A percentile compares a stretch with the other conserved stretches of the same genome.
phyloP scores from a whole-genome alignment of 2,888 invertebrate species.

The Heteropelma amictum region DNA sequence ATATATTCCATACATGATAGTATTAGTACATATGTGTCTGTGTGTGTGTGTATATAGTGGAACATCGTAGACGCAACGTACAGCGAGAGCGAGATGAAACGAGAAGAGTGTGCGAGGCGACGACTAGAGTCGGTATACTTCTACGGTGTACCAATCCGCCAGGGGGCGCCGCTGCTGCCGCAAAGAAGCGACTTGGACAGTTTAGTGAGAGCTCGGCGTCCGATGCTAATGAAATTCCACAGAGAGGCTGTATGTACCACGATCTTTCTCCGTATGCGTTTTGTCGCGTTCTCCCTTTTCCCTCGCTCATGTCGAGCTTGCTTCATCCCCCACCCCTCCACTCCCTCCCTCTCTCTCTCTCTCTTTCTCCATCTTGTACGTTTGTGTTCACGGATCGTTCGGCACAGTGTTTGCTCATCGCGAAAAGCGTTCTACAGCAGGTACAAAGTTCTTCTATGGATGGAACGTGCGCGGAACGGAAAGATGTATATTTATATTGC shows the following conservation, averaged over 20 bases:
- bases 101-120: neutral
- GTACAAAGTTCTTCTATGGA: constrained; percentile 28
- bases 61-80: no score
- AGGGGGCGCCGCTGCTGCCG: constrained; percentile 47
- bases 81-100: neutral
- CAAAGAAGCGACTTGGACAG: constrained; percentile 70
- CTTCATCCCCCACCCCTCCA: neutral
- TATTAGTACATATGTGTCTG: neutral
- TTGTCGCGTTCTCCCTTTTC: constrained; percentile 32
- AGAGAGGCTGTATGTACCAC: constrained; percentile 46
- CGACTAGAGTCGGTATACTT: neutral
- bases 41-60: neutral
- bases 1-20: neutral
- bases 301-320: constrained; percentile 8
- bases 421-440: constrained; percentile 33
- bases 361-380: constrained; percentile 4
- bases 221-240: constrained; percentile 75
- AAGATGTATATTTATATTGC: neutral
- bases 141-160: constrained; percentile 29
- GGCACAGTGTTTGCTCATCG: constrained; percentile 51
- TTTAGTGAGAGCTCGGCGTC: constrained; percentile 65
- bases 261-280: constrained; percentile 1
- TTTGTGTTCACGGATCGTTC: constrained; percentile 68
- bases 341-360: constrained; percentile 39
- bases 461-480: neutral